Evolutionary conservation across 2,888 invertebrate genomes (phyloP).

Genomic region (Orchesellides sinensis): DNA sequence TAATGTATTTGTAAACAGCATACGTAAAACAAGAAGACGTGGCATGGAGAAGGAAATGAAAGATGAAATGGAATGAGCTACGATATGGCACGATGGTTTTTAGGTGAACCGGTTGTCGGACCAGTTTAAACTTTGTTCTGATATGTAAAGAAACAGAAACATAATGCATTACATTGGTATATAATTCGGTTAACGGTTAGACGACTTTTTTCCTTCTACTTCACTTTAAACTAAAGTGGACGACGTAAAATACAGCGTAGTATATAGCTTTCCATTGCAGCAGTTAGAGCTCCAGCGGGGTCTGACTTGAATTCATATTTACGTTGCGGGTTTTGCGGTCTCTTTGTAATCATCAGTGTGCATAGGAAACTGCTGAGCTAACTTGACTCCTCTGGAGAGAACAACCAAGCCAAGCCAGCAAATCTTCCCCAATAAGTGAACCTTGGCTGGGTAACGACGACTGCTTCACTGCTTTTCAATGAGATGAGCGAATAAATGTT

Average conservation of each 20-base stretch:
- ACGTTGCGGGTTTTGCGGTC: conserved; percentile 49
- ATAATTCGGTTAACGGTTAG: neutral
- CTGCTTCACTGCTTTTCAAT: neutral
- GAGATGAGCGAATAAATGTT: conserved; percentile 9
- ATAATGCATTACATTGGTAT: neutral
- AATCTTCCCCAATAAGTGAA: neutral
- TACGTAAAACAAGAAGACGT: neutral
- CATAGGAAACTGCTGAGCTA: conserved; percentile 19
- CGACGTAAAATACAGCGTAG: no score
- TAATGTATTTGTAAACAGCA: neutral
- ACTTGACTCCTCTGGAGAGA: conserved; percentile 25
- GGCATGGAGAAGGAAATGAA: conserved; percentile 32
- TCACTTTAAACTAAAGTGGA: neutral
- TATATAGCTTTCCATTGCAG: no score
- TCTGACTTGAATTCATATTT: conserved; percentile 49
- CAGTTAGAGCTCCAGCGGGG: conserved; percentile 25
- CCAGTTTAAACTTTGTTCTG: conserved; percentile 1
- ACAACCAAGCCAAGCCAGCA: neutral
- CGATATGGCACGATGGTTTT: neutral
- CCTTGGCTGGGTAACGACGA: neutral
- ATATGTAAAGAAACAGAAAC: neutral
- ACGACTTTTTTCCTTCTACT: neutral
- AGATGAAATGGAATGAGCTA: conserved; percentile 21
- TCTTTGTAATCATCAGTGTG: conserved; percentile 54
- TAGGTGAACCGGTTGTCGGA: conserved; percentile 3